Percentiles rank a stretch among this genome's conserved stretches.
phyloP scores from a whole-genome alignment of 2,797 vertebrate species.

The Echeneis naucrates region DNA sequence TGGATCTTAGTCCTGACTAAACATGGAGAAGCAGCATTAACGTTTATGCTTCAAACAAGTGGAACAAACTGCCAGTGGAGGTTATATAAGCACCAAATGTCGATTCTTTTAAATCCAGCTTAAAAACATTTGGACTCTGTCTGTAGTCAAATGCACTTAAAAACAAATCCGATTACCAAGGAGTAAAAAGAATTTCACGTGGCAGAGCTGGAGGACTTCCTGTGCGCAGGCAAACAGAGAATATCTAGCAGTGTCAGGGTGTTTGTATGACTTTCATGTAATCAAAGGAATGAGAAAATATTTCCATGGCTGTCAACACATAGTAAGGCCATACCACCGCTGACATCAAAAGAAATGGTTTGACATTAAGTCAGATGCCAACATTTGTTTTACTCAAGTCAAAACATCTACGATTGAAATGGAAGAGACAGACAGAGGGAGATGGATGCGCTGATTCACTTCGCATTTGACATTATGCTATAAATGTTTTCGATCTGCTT shows the following conservation, averaged over 20 bases:
- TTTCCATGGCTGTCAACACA: conserved; percentile 3
- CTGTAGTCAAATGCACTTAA: background rate
- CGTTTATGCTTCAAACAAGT: too few species aligned
- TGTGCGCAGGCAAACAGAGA: background rate
- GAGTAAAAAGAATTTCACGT: background rate
- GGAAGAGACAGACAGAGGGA: background rate
- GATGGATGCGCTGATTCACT: too few species aligned
- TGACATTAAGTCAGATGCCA: background rate
- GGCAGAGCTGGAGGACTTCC: background rate
- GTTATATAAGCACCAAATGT: too few species aligned
- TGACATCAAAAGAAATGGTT: background rate
- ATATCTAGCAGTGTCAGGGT: background rate
- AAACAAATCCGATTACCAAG: background rate
- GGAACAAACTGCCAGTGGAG: too few species aligned
- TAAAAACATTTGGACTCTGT: too few species aligned
- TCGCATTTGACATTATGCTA: background rate
- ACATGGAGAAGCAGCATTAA: too few species aligned
- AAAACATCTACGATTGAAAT: background rate
- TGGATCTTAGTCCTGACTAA: too few species aligned
- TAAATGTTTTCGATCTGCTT: too few species aligned
- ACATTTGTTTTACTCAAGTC: background rate
- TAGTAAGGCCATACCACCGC: background rate
- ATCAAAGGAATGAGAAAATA: conserved; percentile 1
- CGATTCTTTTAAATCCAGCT: too few species aligned
- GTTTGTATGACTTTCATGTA: background rate